These are phyloP conservation scores for Cyaniris semiargus DNA, from an alignment of 2,888 invertebrate species.

Conservation along the genomic window DNA sequence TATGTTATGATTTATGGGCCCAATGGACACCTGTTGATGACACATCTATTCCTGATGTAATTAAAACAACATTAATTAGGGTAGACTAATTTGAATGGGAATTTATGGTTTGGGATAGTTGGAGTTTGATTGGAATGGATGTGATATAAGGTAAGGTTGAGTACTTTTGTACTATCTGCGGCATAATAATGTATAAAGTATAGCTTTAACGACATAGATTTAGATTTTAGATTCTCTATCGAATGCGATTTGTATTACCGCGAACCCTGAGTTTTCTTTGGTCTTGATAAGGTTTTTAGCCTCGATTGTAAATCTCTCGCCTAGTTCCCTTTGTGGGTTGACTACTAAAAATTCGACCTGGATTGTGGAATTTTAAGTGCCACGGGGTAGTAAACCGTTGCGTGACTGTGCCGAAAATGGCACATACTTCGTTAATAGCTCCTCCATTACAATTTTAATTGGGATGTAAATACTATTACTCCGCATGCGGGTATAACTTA, in stretches of 20 bases:
- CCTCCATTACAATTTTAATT: slow-evolving; percentile 11
- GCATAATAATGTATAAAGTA: no score
- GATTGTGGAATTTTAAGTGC: slow-evolving; percentile 19
- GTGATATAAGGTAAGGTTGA: not conserved
- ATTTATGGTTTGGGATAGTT: not conserved
- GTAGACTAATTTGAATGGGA: not conserved
- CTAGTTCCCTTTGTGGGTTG: slow-evolving; percentile 3
- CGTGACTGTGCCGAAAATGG: slow-evolving; percentile 8
- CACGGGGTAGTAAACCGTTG: slow-evolving; percentile 4
- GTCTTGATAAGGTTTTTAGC: not conserved
- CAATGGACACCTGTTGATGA: slow-evolving; percentile 1
- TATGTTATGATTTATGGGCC: slow-evolving; percentile 8
- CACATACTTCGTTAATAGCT: slow-evolving; percentile 14
- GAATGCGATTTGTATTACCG: no score
- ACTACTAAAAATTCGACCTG: slow-evolving; percentile 22
- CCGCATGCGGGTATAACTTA: not conserved
- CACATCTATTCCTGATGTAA: not conserved
- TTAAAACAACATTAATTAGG: slow-evolving; percentile 16
- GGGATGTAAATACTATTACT: not conserved
- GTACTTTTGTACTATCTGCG: not conserved
- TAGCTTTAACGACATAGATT: no score
- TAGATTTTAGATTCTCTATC: no score
- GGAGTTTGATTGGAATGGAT: not conserved
- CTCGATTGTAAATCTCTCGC: not conserved
- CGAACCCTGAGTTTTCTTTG: not conserved